phyloP scores from a whole-genome alignment of 1,140 invertebrate genomes.

The Gryon sp. region DNA sequence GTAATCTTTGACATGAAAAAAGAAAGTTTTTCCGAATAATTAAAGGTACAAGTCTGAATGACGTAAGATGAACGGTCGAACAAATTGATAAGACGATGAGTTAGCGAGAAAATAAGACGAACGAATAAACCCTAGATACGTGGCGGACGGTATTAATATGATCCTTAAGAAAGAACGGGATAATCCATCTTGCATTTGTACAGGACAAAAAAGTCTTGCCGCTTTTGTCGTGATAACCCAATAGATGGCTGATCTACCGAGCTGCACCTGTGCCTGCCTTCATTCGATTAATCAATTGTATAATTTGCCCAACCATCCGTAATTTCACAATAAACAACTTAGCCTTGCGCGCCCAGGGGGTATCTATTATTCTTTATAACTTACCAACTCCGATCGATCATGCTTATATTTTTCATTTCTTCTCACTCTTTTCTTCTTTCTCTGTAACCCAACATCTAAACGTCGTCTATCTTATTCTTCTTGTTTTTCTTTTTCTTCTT shows the following conservation, averaged over 20 bases:
- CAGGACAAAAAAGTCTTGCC: slow-evolving; percentile 34
- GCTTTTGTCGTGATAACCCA: slow-evolving; percentile 10
- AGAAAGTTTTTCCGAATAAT: slow-evolving; percentile 7
- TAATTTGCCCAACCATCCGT: slow-evolving; percentile 39
- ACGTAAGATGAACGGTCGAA: not conserved
- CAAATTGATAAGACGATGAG: slow-evolving; percentile 37
- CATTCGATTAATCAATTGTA: slow-evolving; percentile 60
- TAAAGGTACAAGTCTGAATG: slow-evolving; percentile 10
- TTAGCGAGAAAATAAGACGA: slow-evolving; percentile 14
- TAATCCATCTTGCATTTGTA: slow-evolving; percentile 50
- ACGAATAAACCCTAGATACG: slow-evolving; percentile 25
- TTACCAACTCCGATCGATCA: slow-evolving; percentile 58
- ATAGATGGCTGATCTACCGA: slow-evolving; percentile 2
- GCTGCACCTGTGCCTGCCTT: slow-evolving; percentile 46
- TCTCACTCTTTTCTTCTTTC: not conserved
- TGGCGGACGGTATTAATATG: slow-evolving; percentile 20
- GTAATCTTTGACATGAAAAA: slow-evolving; percentile 14
- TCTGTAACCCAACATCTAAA: no score
- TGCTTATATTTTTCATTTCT: slow-evolving; percentile 24
- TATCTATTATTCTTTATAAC: slow-evolving; percentile 52
- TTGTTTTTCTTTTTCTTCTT: not conserved
- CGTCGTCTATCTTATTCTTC: no score
- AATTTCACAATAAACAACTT: slow-evolving; percentile 41
- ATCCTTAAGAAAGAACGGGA: slow-evolving; percentile 31
- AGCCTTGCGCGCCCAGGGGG: slow-evolving; percentile 16